Conservation (phyloP, 2,888 invertebrate species). For the Brachycybe producta region DNA sequence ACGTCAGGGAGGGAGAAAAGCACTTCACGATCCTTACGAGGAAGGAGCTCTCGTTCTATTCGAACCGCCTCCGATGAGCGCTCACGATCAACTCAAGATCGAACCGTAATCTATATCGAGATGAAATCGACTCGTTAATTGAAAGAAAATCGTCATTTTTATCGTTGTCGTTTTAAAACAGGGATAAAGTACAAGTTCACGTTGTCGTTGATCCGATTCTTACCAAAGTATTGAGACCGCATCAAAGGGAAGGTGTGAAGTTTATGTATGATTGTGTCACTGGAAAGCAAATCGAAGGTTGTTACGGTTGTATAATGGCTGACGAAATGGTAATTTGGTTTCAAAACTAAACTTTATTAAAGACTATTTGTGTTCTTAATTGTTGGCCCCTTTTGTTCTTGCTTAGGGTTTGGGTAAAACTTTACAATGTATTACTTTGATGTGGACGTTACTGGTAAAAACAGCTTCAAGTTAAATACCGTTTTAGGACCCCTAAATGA, state of each 20-base stretch:
- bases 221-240: slow-evolving; percentile 79
- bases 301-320: slow-evolving; percentile 96
- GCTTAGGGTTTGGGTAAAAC: slow-evolving; percentile 78
- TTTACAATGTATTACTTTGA: slow-evolving; percentile 85
- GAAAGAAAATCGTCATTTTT: too few species aligned
- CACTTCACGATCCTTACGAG: slow-evolving; percentile 82
- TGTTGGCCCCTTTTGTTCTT: too few species aligned
- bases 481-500: background rate
- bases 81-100: slow-evolving; percentile 74
- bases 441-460: slow-evolving; percentile 78
- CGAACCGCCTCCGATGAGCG: slow-evolving; percentile 65
- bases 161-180: background rate
- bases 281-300: slow-evolving; percentile 70
- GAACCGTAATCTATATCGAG: slow-evolving; percentile 41
- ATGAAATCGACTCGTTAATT: background rate
- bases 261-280: slow-evolving; percentile 99
- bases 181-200: slow-evolving; percentile 52
- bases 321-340: slow-evolving; percentile 72
- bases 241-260: slow-evolving; percentile 96
- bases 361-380: background rate
- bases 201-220: slow-evolving; percentile 94
- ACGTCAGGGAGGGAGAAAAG: slow-evolving; percentile 46
- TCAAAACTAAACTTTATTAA: background rate
- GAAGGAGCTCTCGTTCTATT: slow-evolving; percentile 83
- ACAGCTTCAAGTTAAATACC: slow-evolving; percentile 16